Percentiles rank a stretch among this genome's conserved stretches.
These are phyloP conservation scores for Beaufortia kweichowensis DNA, from an alignment of 2,113 vertebrate genomes.

Conservation along the genomic window DNA sequence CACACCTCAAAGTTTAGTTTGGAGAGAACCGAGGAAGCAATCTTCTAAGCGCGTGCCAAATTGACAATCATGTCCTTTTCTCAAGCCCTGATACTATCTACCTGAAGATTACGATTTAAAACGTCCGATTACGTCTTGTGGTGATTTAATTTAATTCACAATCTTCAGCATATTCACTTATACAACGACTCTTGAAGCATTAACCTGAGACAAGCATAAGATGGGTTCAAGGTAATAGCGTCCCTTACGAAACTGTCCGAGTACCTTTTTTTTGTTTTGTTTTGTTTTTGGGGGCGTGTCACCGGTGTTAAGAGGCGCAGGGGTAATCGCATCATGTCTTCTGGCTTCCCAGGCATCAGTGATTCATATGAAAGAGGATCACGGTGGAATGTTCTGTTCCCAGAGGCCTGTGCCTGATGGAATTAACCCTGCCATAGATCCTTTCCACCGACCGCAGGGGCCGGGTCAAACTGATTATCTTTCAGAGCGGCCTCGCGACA, in stretches of 20 bases:
- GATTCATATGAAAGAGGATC: conserved; percentile 82
- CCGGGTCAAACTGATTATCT: conserved; percentile 83
- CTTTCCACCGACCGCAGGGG: conserved; percentile 75
- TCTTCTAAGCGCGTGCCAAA: conserved; percentile 33
- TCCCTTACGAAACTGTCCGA: too few species aligned
- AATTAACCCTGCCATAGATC: conserved; percentile 82
- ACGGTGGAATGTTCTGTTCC: conserved; percentile 83
- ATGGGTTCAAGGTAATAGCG: not conserved
- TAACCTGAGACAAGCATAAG: too few species aligned
- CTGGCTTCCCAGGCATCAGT: conserved; percentile 72
- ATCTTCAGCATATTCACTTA: conserved; percentile 40
- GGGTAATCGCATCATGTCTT: conserved; percentile 76
- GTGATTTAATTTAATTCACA: conserved; percentile 54
- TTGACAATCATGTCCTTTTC: conserved; percentile 19
- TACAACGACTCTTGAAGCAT: conserved; percentile 1
- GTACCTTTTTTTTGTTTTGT: conserved; percentile 39
- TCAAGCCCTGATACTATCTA: conserved; percentile 3
- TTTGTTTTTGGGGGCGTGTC: conserved; percentile 44
- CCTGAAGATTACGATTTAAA: conserved; percentile 31
- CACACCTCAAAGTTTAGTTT: conserved; percentile 28
- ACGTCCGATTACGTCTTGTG: conserved; percentile 47
- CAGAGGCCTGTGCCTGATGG: conserved; percentile 77
- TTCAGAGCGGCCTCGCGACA: conserved; percentile 53
- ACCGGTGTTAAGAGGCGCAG: conserved; percentile 67
- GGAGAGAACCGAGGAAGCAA: conserved; percentile 25